Percentiles rank a stretch among this genome's conserved stretches.
These are phyloP conservation scores for Lepetodrilus schrolli DNA, from an alignment of 2,888 invertebrate species.

Conservation along the genomic window DNA sequence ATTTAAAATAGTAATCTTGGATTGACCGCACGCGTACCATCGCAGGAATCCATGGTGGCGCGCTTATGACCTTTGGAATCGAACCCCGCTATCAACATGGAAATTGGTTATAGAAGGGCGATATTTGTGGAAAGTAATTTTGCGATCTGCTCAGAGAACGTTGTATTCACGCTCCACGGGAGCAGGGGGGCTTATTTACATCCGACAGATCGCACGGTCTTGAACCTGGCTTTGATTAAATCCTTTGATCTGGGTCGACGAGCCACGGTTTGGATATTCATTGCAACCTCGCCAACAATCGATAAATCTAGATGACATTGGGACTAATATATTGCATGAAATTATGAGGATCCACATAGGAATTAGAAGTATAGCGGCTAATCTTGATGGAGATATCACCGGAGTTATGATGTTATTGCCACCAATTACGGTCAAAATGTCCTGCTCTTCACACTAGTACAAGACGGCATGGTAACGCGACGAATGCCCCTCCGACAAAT, in stretches of 20 bases:
- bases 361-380: slow-evolving; percentile 6
- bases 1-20: slow-evolving; percentile 11
- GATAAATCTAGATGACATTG: slow-evolving; percentile 19
- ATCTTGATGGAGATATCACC: slow-evolving; percentile 19
- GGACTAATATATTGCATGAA: background rate
- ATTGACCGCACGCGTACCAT: slow-evolving; percentile 9
- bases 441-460: background rate
- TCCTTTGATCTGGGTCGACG: slow-evolving; percentile 29
- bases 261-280: slow-evolving; percentile 18
- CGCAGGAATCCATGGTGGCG: background rate
- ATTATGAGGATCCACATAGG: slow-evolving; percentile 10
- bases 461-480: background rate
- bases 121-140: slow-evolving; percentile 26
- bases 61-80: slow-evolving; percentile 11
- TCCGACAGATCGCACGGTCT: background rate
- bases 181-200: slow-evolving; percentile 20
- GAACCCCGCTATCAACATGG: background rate
- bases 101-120: background rate
- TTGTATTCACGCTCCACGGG: slow-evolving; percentile 13
- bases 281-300: slow-evolving; percentile 19
- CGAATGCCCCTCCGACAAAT: background rate
- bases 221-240: slow-evolving; percentile 24
- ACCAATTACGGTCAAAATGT: background rate
- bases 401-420: slow-evolving; percentile 16
- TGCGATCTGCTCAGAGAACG: background rate